Evolutionary conservation across 2,797 vertebrate species (phyloP).

Genomic region (Cryptoblepharus egeriae): DNA sequence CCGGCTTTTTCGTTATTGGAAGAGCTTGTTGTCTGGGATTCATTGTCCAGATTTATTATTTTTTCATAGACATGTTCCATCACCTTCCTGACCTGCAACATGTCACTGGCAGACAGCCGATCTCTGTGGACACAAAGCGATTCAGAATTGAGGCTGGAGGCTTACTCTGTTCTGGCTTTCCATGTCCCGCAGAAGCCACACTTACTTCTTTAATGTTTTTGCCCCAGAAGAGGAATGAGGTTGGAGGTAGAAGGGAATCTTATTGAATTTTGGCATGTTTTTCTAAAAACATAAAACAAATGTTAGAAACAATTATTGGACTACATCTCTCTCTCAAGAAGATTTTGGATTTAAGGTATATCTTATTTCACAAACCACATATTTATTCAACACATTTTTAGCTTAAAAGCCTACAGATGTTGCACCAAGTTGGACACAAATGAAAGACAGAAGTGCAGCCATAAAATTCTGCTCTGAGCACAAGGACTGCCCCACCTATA

Average conservation of each 20-base stretch:
- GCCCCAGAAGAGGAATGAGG: conserved; percentile 98
- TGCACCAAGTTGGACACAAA: neutral
- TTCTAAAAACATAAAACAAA: conserved; percentile 84
- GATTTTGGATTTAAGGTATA: neutral
- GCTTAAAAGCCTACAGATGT: neutral
- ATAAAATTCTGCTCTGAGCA: neutral
- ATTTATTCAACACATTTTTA: neutral
- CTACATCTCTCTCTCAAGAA: neutral
- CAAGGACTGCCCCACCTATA: neutral
- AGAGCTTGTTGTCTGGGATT: conserved; percentile 98
- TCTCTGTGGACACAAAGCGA: conserved; percentile 79
- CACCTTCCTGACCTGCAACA: conserved; percentile 98
- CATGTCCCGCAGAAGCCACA: conserved; percentile 29
- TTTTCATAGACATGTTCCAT: conserved; percentile 99
- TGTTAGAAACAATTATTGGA: neutral
- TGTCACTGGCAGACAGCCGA: conserved; percentile 96
- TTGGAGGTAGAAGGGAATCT: conserved; percentile 99
- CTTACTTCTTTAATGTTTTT: conserved; percentile 99
- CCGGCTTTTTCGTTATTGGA: conserved; percentile 97
- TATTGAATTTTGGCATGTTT: conserved; percentile 99
- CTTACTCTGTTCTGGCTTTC: neutral
- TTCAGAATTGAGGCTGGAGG: neutral
- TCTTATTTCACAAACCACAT: too few relatives aligned
- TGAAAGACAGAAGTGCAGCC: neutral
- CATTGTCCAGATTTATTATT: conserved; percentile 97